phyloP scores from a whole-genome alignment of 2,797 vertebrate species.

The Moxostoma hubbsi region DNA sequence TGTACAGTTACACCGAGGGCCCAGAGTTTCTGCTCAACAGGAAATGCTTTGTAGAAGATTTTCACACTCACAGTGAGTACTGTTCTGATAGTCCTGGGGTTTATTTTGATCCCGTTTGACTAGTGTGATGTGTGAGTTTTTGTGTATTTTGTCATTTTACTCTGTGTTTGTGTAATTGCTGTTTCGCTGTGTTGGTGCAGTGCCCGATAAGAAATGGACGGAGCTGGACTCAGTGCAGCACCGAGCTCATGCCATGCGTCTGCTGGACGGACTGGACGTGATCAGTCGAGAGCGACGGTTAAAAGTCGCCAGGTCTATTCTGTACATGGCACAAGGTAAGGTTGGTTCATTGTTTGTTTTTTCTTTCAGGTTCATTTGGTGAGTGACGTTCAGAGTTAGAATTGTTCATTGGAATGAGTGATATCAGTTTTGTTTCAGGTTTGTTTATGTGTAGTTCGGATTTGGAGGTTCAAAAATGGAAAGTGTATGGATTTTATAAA shows the following conservation, averaged over 20 bases:
- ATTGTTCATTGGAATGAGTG: too few species aligned
- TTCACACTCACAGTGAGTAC: conserved; percentile 85
- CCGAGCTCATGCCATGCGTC: conserved; percentile 91
- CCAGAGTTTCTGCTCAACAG: conserved; percentile 94
- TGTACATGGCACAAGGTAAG: conserved; percentile 95
- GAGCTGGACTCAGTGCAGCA: conserved; percentile 89
- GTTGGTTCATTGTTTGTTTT: background rate
- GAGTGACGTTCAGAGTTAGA: conserved; percentile 90
- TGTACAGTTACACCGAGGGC: conserved; percentile 97
- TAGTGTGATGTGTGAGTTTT: too few species aligned
- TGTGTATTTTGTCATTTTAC: too few species aligned
- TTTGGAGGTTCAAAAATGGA: conserved; percentile 92
- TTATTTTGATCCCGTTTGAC: background rate
- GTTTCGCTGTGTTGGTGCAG: conserved; percentile 68
- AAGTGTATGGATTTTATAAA: too few species aligned
- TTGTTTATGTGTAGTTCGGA: conserved; percentile 91
- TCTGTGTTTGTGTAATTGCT: background rate
- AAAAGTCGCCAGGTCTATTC: conserved; percentile 90
- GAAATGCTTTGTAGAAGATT: conserved; percentile 97
- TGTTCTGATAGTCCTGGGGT: background rate
- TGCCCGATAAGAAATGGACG: conserved; percentile 89
- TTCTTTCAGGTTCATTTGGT: conserved; percentile 85
- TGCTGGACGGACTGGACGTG: conserved; percentile 92
- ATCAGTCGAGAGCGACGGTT: conserved; percentile 90
- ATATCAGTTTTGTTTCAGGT: conserved; percentile 72